Evolutionary conservation across 2,797 vertebrate genomes (phyloP).

Genomic region (Poecilia picta): DNA sequence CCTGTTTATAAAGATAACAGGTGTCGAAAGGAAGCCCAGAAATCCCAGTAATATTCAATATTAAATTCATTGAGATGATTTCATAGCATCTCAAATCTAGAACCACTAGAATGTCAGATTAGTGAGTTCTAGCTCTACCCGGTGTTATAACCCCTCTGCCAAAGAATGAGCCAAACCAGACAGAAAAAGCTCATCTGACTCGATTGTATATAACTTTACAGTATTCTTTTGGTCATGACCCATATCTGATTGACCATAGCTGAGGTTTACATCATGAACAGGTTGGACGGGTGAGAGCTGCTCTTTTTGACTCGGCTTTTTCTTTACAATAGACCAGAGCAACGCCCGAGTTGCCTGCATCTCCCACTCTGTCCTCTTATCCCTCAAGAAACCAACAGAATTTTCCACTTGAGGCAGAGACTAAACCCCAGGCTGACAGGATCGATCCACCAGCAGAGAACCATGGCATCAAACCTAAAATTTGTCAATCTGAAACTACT

Average conservation of each 20-base stretch:
- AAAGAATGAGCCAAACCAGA: background rate
- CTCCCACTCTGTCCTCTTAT: background rate
- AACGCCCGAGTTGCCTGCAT: background rate
- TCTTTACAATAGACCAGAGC: background rate
- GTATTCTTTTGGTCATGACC: background rate
- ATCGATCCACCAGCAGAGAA: background rate
- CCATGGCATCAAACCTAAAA: background rate
- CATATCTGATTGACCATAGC: background rate
- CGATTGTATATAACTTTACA: background rate
- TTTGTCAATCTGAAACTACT: background rate
- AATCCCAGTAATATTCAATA: background rate
- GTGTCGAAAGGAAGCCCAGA: background rate
- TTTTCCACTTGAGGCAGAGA: background rate
- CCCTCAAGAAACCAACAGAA: background rate
- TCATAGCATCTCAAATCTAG: background rate
- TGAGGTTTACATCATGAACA: background rate
- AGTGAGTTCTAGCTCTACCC: background rate
- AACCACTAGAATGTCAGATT: background rate
- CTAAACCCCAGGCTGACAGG: background rate
- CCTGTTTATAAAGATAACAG: background rate
- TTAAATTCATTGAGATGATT: background rate
- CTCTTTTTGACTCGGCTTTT: background rate
- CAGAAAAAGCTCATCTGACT: background rate
- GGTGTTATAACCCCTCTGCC: background rate
- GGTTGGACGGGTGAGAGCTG: background rate